phyloP scores from a whole-genome alignment of 1,140 invertebrate genomes.

The Telenomus remus region DNA sequence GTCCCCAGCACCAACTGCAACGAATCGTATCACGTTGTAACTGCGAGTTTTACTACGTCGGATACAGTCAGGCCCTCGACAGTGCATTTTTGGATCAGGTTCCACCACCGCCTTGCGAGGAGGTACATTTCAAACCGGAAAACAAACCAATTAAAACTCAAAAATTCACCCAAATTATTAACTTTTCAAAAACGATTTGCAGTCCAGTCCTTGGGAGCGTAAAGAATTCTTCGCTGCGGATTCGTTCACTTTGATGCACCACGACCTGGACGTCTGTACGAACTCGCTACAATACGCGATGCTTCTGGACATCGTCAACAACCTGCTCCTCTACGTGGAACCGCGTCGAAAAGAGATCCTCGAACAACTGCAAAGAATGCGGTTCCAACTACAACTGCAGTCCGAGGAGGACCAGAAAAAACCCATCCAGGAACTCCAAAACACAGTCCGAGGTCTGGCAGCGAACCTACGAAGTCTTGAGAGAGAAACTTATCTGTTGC shows the following conservation, averaged over 20 bases:
- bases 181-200: no score
- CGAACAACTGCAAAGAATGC: constrained; percentile 91
- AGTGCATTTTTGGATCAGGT: constrained; percentile 80
- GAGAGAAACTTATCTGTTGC: constrained; percentile 92
- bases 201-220: constrained; percentile 81
- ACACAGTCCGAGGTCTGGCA: constrained; percentile 86
- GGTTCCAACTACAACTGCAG: constrained; percentile 93
- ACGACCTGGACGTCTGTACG: constrained; percentile 97
- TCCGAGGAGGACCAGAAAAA: constrained; percentile 92
- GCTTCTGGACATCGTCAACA: constrained; percentile 98
- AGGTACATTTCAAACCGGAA: constrained; percentile 65
- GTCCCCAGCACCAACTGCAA: constrained; percentile 84
- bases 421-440: constrained; percentile 94
- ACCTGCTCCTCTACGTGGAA: constrained; percentile 96
- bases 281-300: constrained; percentile 97
- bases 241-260: constrained; percentile 98
- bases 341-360: constrained; percentile 94
- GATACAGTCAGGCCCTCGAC: constrained; percentile 91
- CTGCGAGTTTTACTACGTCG: constrained; percentile 98
- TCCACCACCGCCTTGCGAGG: constrained; percentile 81
- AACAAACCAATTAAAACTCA: constrained; percentile 1
- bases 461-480: constrained; percentile 89
- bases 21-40: constrained; percentile 97
- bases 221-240: constrained; percentile 90
- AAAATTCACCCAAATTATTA: not conserved